These are phyloP conservation scores for Gastracanthus pulcherrimus DNA, from an alignment of 2,888 invertebrate genomes.

Conservation along the genomic window DNA sequence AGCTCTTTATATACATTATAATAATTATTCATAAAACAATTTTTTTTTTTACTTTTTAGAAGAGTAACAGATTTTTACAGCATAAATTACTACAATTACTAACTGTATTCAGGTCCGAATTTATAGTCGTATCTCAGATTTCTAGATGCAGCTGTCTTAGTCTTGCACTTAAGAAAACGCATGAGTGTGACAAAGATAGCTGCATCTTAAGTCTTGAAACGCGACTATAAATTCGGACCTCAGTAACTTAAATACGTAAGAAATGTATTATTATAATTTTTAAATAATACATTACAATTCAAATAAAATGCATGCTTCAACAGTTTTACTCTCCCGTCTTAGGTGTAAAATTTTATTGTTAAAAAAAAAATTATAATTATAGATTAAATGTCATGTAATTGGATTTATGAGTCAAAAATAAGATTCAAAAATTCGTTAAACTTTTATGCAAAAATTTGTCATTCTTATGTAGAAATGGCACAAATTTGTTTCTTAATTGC, in stretches of 20 bases:
- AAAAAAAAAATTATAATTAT: background rate
- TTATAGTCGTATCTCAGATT: too few relatives aligned
- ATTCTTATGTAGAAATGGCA: conserved; percentile 21
- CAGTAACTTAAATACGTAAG: too few relatives aligned
- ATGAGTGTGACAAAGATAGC: too few relatives aligned
- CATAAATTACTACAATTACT: too few relatives aligned
- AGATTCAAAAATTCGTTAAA: background rate
- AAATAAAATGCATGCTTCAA: background rate
- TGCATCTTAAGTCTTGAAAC: too few relatives aligned
- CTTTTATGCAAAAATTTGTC: background rate
- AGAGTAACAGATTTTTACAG: background rate
- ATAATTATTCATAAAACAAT: background rate
- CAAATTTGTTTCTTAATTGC: background rate
- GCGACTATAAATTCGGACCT: too few relatives aligned
- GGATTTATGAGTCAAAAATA: background rate
- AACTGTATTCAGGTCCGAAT: too few relatives aligned
- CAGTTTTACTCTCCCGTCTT: background rate
- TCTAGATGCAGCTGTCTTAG: too few relatives aligned
- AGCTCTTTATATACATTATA: background rate
- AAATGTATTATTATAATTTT: too few relatives aligned
- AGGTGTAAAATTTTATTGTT: background rate
- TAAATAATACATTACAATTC: background rate
- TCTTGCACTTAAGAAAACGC: too few relatives aligned
- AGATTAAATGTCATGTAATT: conserved; percentile 13
- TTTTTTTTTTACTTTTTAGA: background rate